Base-by-base conservation (phyloP, 2,113 vertebrate species). In the Chaenocephalus aceratus region DNA sequence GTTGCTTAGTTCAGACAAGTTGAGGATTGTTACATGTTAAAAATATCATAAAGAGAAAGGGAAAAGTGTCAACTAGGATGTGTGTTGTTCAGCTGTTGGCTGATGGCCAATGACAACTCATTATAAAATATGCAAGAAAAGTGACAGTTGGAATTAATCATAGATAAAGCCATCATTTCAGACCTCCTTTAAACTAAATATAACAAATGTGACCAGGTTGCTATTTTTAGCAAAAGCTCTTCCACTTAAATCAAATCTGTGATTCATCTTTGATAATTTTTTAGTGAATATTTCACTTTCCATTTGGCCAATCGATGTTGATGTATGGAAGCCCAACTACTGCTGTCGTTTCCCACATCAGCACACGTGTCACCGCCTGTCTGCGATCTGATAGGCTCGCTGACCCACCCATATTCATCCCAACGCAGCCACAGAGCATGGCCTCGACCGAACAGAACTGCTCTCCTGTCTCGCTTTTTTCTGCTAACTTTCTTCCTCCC, bases 351-450 rank as follows among this genome's bases (percentile, higher is more conserved):
- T 66, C 61, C 34, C 58, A 65, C 10, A 11, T 72, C 72, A 34
- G 18, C 76, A 51, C 83, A 75, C 77, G 59, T 68, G 72, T 74
- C 53, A 36, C 68, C 21, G 75, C 71, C 59, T 72, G 36, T 80
- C 66, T 70, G 41, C 61, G 61, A 63, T 78, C 41, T 84, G 71
- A 78, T 59, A 6, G 62, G 23, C 11, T 34, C 62, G 52, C 72
- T 45, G 30, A 48, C 62, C 66, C 26, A 65, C 21, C 69, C 71
- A 45, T 56, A 30, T 15, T 67, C 71, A 64, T 79, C 64, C 0
- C 60, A 84, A 69, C 65, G 6, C 69, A 53, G 60, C 73, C 70
- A 63, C 30, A 23, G 53, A 80, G 92, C 88, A 88, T 86, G 88
- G 83, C 90, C 74, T 63, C 14, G 3, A 41, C 67, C 65, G 59